Evolutionary conservation across 1,140 invertebrate species (phyloP).

Genomic region (Ditylenchus dipsaci): DNA sequence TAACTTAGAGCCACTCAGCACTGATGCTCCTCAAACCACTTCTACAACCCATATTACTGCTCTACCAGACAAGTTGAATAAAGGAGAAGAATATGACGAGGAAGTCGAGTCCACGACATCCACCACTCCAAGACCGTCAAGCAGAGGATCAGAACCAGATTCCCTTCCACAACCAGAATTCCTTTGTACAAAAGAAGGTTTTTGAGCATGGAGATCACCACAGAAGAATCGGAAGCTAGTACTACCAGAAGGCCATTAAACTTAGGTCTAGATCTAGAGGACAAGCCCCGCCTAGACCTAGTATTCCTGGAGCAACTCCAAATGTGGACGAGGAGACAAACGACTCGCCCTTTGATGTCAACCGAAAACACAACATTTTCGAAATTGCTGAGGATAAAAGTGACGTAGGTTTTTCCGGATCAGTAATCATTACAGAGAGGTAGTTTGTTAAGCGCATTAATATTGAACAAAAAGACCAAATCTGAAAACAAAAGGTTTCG

Average conservation of each 20-base stretch:
- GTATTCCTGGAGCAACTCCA: neutral
- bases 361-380: no score
- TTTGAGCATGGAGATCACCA: neutral
- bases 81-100: neutral
- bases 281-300: neutral
- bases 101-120: neutral
- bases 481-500: no score
- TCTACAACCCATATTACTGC: neutral
- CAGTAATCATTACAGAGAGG: no score
- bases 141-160: neutral
- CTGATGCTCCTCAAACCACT: neutral
- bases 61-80: neutral
- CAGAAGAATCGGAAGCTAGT: neutral
- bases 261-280: neutral
- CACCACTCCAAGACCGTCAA: neutral
- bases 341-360: constrained; percentile 25
- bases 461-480: no score
- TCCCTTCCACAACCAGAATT: neutral
- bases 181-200: neutral
- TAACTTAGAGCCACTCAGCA: neutral
- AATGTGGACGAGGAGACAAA: constrained; percentile 34
- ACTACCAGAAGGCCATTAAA: neutral
- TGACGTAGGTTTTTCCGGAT: no score
- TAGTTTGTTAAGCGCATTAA: no score
- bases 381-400: no score